Percentiles rank a stretch among this genome's conserved stretches.
These are phyloP conservation scores for Diadema setosum DNA, from an alignment of 35 echinoderm and acorn worm genomes.

Conservation along the genomic window DNA sequence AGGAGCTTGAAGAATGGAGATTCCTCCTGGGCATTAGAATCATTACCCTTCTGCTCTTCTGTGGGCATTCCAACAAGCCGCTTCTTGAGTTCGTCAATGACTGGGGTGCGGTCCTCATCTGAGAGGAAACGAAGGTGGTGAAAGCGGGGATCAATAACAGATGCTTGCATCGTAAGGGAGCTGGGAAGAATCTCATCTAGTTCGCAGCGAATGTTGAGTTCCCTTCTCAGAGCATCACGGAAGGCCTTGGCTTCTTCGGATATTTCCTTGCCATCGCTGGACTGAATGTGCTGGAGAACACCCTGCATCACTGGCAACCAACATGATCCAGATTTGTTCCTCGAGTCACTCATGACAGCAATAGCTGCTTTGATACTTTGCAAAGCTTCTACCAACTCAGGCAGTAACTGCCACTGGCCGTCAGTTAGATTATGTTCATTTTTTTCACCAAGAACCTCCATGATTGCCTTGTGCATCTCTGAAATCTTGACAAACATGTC, in stretches of 20 bases:
- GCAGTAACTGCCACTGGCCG: neutral
- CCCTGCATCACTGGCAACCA: slow-evolving; percentile 9
- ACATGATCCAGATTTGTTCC: neutral
- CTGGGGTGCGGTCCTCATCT: neutral
- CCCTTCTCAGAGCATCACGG: neutral
- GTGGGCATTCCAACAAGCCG: neutral
- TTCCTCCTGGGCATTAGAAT: neutral
- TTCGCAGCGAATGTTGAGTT: neutral
- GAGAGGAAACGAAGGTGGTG: slow-evolving; percentile 16
- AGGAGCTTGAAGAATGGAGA: neutral
- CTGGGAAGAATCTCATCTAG: neutral
- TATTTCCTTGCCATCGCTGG: neutral
- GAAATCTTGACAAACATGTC: neutral
- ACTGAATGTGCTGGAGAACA: neutral
- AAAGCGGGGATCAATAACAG: neutral
- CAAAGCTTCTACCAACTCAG: neutral
- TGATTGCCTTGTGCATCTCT: neutral
- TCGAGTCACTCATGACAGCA: neutral
- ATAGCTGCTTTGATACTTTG: neutral
- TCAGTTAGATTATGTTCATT: neutral
- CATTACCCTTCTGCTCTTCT: neutral
- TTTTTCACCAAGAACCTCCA: neutral
- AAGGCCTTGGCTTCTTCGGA: neutral
- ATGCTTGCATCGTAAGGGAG: neutral
- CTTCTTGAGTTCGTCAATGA: neutral